Evolutionary conservation across 2,797 vertebrate species (phyloP).

Genomic region (Lepidocolaptes lacrymiger): DNA sequence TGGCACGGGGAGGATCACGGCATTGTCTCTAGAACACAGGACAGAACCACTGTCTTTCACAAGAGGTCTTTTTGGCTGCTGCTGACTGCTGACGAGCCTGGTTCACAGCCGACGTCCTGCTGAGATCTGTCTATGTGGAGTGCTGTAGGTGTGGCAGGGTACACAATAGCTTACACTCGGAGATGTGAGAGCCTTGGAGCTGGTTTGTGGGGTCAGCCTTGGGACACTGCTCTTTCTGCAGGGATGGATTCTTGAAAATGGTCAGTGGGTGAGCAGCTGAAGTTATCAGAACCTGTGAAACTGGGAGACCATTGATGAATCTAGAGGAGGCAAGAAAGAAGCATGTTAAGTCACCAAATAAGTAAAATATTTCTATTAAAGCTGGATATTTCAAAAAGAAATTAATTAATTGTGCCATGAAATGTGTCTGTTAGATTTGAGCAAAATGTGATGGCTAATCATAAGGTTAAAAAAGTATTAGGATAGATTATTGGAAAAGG

Average conservation of each 20-base stretch:
- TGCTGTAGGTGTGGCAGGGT: neutral
- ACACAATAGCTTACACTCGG: rapidly evolving
- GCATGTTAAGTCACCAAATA: neutral
- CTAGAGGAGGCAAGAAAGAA: neutral
- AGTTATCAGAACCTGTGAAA: neutral
- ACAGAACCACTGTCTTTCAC: rapidly evolving
- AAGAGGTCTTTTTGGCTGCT: neutral
- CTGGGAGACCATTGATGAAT: neutral
- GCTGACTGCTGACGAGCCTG: neutral
- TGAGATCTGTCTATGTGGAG: neutral
- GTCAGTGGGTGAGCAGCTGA: neutral
- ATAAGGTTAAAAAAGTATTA: neutral
- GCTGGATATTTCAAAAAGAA: neutral
- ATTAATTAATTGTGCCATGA: neutral
- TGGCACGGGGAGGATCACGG: rapidly evolving
- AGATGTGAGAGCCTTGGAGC: neutral
- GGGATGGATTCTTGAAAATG: rapidly evolving
- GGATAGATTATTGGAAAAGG: neutral
- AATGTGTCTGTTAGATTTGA: neutral
- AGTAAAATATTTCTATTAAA: neutral
- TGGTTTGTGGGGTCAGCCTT: neutral
- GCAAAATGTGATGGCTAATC: neutral
- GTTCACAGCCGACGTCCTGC: rapidly evolving
- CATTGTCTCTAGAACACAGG: rapidly evolving
- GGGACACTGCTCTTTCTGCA: neutral